These are phyloP conservation scores for Pristis pectinata DNA, from an alignment of 2,797 vertebrate species.

Conservation along the genomic window DNA sequence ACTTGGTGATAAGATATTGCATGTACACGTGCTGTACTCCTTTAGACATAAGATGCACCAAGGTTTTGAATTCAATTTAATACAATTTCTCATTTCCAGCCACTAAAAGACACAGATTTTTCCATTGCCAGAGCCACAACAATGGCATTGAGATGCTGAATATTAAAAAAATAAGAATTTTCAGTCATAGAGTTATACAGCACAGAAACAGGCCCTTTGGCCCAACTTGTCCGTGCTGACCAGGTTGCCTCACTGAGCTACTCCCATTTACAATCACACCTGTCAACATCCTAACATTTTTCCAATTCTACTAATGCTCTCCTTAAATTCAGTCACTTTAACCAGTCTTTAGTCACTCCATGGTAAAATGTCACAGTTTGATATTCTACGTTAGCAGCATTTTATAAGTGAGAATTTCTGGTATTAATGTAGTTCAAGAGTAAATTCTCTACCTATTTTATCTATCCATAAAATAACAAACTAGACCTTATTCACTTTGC, in stretches of 20 bases:
- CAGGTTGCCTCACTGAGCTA: too few species aligned
- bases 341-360: not conserved
- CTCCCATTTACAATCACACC: too few species aligned
- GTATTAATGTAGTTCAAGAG: not conserved
- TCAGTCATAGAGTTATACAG: too few species aligned
- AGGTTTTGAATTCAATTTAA: not conserved
- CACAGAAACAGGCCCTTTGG: too few species aligned
- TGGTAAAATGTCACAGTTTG: not conserved
- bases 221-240: too few species aligned
- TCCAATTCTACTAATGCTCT: not conserved
- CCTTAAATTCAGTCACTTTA: not conserved
- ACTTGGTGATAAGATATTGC: not conserved
- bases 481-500: not conserved
- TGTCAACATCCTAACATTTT: too few species aligned
- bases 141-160: too few species aligned
- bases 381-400: not conserved
- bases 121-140: too few species aligned
- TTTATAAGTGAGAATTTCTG: not conserved
- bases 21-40: not conserved
- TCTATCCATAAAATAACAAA: not conserved
- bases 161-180: too few species aligned
- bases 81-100: not conserved
- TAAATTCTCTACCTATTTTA: not conserved
- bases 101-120: too few species aligned
- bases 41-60: not conserved